Evolutionary conservation across 2,888 invertebrate species (phyloP).

Genomic region (Gryllus longicercus): DNA sequence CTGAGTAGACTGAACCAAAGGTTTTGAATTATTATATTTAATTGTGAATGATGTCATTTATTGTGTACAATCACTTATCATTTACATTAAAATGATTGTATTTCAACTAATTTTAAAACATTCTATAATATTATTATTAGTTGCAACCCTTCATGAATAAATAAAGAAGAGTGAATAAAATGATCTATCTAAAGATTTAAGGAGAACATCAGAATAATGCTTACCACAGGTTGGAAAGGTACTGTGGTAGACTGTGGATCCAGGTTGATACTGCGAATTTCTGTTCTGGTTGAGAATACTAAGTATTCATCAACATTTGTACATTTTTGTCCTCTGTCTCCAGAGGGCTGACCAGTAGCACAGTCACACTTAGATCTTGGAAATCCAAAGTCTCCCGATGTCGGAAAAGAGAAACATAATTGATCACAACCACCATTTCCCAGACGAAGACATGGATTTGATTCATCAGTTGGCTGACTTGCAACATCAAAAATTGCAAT

Average conservation of each 20-base stretch:
- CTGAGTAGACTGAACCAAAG: no score
- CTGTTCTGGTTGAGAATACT: conserved; percentile 90
- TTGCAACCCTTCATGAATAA: neutral
- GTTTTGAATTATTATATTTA: no score
- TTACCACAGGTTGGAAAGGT: conserved; percentile 75
- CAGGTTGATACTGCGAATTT: conserved; percentile 85
- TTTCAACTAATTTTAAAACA: no score
- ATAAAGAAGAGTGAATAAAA: neutral
- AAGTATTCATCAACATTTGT: conserved; percentile 83
- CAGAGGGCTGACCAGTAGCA: conserved; percentile 76
- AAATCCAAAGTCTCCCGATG: conserved; percentile 47
- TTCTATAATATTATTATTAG: neutral
- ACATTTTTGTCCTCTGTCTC: conserved; percentile 63
- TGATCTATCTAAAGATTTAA: neutral
- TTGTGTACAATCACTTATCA: no score
- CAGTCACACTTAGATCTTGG: conserved; percentile 76
- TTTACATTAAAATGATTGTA: no score
- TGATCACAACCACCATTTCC: conserved; percentile 87
- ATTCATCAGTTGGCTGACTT: conserved; percentile 80
- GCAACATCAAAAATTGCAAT: conserved; percentile 86
- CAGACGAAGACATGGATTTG: conserved; percentile 70
- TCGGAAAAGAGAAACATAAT: conserved; percentile 89
- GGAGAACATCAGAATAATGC: conserved; percentile 31
- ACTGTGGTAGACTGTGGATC: conserved; percentile 76
- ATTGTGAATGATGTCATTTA: no score